A percentile compares a stretch with the other conserved stretches of the same genome.
These are phyloP conservation scores for Atta texana DNA, from an alignment of 1,140 invertebrate species.

Conservation along the genomic window DNA sequence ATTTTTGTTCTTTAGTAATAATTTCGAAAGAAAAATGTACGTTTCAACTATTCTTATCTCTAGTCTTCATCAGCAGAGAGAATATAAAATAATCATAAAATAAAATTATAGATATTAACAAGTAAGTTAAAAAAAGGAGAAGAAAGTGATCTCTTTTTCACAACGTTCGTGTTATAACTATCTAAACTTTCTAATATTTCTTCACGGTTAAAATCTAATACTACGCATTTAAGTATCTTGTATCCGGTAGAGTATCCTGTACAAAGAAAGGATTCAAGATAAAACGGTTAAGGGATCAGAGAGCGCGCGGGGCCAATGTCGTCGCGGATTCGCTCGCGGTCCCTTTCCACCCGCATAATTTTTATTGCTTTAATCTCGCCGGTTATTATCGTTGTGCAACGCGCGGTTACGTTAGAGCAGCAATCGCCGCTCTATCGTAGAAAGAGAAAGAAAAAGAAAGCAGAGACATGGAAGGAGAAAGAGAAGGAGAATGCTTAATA, in stretches of 20 bases:
- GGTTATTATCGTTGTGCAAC: slow-evolving; percentile 63
- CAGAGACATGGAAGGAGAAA: neutral
- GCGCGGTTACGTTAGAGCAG: slow-evolving; percentile 52
- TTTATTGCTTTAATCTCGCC: slow-evolving; percentile 61
- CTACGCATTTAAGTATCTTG: neutral
- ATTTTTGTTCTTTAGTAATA: too few species aligned
- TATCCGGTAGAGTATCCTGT: neutral
- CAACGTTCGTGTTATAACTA: neutral
- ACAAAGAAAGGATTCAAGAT: slow-evolving; percentile 13
- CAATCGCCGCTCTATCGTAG: slow-evolving; percentile 70
- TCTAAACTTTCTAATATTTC: slow-evolving; percentile 19
- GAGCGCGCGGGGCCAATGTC: slow-evolving; percentile 31
- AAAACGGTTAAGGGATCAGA: slow-evolving; percentile 14
- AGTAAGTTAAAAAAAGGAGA: neutral
- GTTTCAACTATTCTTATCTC: too few species aligned
- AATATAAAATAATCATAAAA: too few species aligned
- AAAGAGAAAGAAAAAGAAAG: slow-evolving; percentile 6
- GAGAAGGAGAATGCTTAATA: slow-evolving; percentile 59
- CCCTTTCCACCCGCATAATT: slow-evolving; percentile 46
- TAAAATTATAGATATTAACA: neutral
- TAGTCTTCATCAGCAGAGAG: too few species aligned
- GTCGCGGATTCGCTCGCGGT: slow-evolving; percentile 29
- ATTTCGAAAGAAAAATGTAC: too few species aligned
- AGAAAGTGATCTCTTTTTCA: neutral
- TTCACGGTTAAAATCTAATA: neutral